Evolutionary conservation across 2,113 vertebrate genomes (phyloP), one percentile per base, ranked within the genome.

Genomic region (Macrotus californicus): DNA sequence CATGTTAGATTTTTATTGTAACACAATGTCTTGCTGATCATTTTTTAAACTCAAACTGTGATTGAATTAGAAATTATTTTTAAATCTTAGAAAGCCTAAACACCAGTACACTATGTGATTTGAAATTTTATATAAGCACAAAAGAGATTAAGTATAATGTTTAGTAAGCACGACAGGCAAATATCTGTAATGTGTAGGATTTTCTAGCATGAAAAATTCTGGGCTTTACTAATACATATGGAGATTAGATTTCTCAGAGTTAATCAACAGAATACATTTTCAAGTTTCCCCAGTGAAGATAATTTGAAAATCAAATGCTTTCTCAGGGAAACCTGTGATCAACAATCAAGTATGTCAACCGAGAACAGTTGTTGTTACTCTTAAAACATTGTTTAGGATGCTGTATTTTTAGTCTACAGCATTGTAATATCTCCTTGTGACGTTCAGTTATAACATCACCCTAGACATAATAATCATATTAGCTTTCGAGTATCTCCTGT

Each of bases 51-150:
- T 89, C 31, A n/a, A 72, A 88, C 46, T 93, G 9, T 48, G 79
- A 93, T 88, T 87, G 90, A 95, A 80, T 94, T 93, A 70, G 2
- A 43, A 48, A 85, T 76, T 69, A 64, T 85, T 83, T 94, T 96
- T 43, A 95, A 95, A 69, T 89, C 86, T 84, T 31, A 90, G 69
- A 89, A 93, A 61, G 39, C 29, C 36, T 89, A 69, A 89, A 89
- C 43, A 80, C 50, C 56, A 66, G 7, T 13, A 7, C 67, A 39
- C 2, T 76, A 64, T 87, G 16, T 43, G n/a, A 75, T 91, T 59
- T 80, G 46, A 93, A 94, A 90, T 89, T 80, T 94, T 75, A 84
- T 31, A 39, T 29, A 77, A 86, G 18, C 21, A 67, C 22, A 89
- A 56, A 91, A 72, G 36, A 93, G 24, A 81, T 83, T 77, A 79